A percentile compares a stretch with the other conserved stretches of the same genome.
Evolutionary conservation across 2,888 invertebrate species (phyloP).

Genomic region (Apodemia zela): DNA sequence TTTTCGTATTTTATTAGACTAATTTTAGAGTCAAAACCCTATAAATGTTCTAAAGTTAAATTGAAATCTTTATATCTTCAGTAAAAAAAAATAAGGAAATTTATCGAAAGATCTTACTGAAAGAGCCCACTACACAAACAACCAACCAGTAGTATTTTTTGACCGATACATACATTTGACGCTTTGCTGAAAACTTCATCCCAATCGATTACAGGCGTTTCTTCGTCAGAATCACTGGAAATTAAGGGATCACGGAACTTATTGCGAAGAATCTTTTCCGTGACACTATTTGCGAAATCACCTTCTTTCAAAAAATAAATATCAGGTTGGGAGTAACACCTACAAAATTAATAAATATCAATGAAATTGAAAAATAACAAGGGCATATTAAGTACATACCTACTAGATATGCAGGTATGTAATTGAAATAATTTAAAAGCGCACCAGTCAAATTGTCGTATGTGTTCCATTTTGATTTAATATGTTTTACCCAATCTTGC

Average conservation of each 20-base stretch:
- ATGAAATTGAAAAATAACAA: background rate
- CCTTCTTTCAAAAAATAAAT: slow-evolving; percentile 44
- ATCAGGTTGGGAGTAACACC: slow-evolving; percentile 43
- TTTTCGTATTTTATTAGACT: no score
- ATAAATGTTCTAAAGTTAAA: no score
- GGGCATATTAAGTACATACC: background rate
- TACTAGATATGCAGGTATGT: no score
- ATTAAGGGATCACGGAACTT: slow-evolving; percentile 52
- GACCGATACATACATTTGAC: slow-evolving; percentile 34
- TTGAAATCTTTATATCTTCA: no score
- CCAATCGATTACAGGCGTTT: slow-evolving; percentile 50
- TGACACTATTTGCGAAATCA: slow-evolving; percentile 53
- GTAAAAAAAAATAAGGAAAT: no score
- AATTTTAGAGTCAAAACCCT: no score
- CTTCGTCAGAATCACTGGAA: slow-evolving; percentile 55
- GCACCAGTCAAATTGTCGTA: slow-evolving; percentile 55
- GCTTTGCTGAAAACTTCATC: slow-evolving; percentile 45
- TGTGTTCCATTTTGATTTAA: slow-evolving; percentile 50
- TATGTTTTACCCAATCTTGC: background rate
- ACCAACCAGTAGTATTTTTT: no score
- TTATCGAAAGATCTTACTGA: no score
- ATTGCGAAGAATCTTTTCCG: slow-evolving; percentile 54
- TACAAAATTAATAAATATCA: slow-evolving; percentile 31
- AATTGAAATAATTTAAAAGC: slow-evolving; percentile 21
- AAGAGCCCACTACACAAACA: no score